Evolutionary conservation across 2,888 invertebrate genomes (phyloP).

Genomic region (Ypsolopha scabrella): DNA sequence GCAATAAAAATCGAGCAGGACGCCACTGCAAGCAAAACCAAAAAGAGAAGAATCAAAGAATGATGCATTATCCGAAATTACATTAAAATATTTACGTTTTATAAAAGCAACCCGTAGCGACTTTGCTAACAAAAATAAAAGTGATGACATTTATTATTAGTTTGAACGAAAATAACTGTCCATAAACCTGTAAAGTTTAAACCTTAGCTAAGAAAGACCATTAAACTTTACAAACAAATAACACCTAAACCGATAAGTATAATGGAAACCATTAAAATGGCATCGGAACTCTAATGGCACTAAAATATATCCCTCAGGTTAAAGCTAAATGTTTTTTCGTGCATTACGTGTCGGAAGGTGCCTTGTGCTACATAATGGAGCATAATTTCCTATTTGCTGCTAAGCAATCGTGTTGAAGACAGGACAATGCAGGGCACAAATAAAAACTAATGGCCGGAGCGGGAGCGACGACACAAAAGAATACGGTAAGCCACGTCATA

Average conservation of each 20-base stretch:
- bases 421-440: conserved; percentile 45
- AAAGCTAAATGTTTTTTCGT: background rate
- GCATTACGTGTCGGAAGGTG: conserved; percentile 7
- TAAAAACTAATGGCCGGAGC: conserved; percentile 44
- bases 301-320: conserved; percentile 3
- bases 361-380: conserved; percentile 24
- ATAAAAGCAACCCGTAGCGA: no score
- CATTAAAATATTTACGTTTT: no score
- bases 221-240: conserved; percentile 1
- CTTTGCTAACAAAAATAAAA: no score
- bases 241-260: background rate
- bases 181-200: background rate
- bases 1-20: no score
- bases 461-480: conserved; percentile 28
- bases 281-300: conserved; percentile 5
- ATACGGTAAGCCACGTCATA: conserved; percentile 29
- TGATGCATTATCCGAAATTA: no score
- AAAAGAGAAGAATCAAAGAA: no score
- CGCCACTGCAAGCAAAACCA: no score
- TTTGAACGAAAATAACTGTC: no score
- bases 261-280: conserved; percentile 5
- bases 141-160: no score
- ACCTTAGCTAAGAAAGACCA: background rate
- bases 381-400: conserved; percentile 40
- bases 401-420: conserved; percentile 15